A percentile compares a stretch with the other conserved stretches of the same genome.
These are phyloP conservation scores for Novumbra hubbsi DNA, from an alignment of 2,797 vertebrate species.

Conservation along the genomic window DNA sequence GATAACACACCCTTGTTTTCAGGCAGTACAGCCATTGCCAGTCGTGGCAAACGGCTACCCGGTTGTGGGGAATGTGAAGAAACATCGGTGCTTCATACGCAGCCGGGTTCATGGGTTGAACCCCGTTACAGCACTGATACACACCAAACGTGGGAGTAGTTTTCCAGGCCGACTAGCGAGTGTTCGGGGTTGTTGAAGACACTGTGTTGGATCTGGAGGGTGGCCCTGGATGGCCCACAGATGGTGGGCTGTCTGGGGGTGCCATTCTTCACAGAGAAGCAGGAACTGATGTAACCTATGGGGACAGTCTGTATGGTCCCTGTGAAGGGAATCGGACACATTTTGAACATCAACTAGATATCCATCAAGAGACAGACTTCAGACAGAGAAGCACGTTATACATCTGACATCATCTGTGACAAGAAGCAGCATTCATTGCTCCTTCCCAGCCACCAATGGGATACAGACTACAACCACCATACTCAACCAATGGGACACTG, in stretches of 20 bases:
- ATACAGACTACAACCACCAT: no score
- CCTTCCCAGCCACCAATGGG: no score
- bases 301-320: conserved; percentile 81
- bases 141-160: conserved; percentile 89
- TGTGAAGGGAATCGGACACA: conserved; percentile 39
- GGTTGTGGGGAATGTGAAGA: no score
- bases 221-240: conserved; percentile 80
- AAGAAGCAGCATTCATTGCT: no score
- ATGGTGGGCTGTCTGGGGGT: conserved; percentile 86
- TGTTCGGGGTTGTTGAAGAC: conserved; percentile 89
- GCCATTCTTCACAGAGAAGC: conserved; percentile 84
- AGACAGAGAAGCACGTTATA: background rate
- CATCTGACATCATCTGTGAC: background rate
- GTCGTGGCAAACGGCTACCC: no score
- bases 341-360: background rate
- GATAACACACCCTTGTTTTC: no score
- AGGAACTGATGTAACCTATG: conserved; percentile 84
- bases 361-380: background rate
- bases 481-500: no score
- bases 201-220: conserved; percentile 72
- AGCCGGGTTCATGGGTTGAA: background rate
- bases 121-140: conserved; percentile 23
- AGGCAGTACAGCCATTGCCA: no score
- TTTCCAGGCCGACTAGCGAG: conserved; percentile 81
- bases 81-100: background rate